These are phyloP conservation scores for Podilymbus podiceps DNA, from an alignment of 2,113 vertebrate genomes.

Conservation along the genomic window DNA sequence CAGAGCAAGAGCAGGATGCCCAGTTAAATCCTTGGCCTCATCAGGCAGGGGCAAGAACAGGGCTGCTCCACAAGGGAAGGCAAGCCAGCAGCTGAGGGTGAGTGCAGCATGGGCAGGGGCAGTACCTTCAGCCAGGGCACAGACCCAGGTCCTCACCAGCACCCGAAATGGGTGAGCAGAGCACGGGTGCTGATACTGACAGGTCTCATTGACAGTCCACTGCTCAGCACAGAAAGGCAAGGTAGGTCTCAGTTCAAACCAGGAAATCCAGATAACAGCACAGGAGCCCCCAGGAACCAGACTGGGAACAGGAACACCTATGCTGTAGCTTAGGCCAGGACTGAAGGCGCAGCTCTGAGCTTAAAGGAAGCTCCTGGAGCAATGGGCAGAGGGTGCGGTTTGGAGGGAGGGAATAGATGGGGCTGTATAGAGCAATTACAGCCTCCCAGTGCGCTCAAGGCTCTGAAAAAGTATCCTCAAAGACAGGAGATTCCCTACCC, in stretches of 20 bases:
- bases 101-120: rapidly evolving
- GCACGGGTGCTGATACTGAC: background rate
- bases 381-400: background rate
- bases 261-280: background rate
- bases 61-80: background rate
- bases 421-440: background rate
- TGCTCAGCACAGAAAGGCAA: background rate
- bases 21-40: background rate
- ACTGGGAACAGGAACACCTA: background rate
- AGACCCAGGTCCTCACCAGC: background rate
- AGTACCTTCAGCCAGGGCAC: background rate
- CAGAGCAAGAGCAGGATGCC: background rate
- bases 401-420: background rate
- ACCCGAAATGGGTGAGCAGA: background rate
- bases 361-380: background rate
- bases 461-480: background rate
- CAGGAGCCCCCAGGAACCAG: background rate
- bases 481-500: background rate
- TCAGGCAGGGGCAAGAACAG: background rate
- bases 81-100: background rate
- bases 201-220: background rate
- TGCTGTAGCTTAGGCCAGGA: background rate
- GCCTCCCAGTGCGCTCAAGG: background rate
- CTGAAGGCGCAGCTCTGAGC: background rate
- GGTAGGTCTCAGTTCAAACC: background rate